Percentiles rank a stretch among this genome's conserved stretches.
Conservation (phyloP, 2,888 invertebrate genomes). For the Andrena camellia region DNA sequence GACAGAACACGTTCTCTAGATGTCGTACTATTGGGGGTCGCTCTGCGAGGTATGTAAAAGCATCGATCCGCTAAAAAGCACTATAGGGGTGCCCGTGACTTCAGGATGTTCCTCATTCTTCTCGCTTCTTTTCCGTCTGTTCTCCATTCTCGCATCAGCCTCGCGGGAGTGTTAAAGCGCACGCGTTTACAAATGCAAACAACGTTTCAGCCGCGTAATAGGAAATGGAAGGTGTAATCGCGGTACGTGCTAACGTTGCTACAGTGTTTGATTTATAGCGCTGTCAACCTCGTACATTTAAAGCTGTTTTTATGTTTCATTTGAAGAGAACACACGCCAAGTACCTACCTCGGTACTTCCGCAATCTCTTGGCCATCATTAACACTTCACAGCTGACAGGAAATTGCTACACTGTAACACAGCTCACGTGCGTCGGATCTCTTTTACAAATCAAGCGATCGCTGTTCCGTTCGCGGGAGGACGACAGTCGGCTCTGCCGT, state of each 20-base stretch:
- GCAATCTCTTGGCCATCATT: no score
- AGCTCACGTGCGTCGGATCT: no score
- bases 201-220: neutral
- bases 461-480: no score
- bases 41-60: slow-evolving; percentile 71
- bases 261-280: neutral
- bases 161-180: neutral
- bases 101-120: slow-evolving; percentile 66
- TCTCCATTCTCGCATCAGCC: neutral
- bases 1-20: slow-evolving; percentile 56
- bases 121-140: neutral
- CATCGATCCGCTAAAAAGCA: slow-evolving; percentile 79
- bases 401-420: no score
- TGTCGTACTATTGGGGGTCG: slow-evolving; percentile 60
- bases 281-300: neutral
- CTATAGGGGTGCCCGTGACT: slow-evolving; percentile 69
- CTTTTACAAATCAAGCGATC: no score
- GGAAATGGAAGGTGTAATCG: slow-evolving; percentile 4
- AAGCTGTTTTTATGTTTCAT: neutral
- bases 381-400: no score
- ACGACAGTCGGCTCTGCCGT: neutral
- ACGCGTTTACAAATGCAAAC: neutral
- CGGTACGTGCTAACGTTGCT: neutral
- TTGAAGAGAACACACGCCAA: neutral
- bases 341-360: neutral